Base-by-base conservation (phyloP, 2,113 vertebrate genomes). In the Felis chaus region DNA sequence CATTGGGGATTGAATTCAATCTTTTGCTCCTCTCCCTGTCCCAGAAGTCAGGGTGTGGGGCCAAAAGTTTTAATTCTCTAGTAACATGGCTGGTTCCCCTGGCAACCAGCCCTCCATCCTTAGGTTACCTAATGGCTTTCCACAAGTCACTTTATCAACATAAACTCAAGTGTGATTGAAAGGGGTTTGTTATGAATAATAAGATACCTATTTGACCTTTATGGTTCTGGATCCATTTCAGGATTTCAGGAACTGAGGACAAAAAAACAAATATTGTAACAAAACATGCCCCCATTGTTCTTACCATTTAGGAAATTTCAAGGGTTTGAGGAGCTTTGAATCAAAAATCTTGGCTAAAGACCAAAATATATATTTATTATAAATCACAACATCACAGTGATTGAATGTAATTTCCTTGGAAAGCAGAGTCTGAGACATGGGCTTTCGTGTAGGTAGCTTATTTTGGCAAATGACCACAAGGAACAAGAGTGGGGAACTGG, bases 341-440 rank as follows among this genome's bases (percentile, higher is more conserved):
- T 33, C 69, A 78, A 41, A 53, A 89, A 93, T 14, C 25, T 93
- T 89, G 90, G 55, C 45, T 74, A 36, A 74, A 92, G 31, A 82
- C 16, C 53, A 89, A 96, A 66, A 83, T 39, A 84, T 93, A 39
- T 84, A 61, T 93, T 66, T 76, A 78, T 83, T 89, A 73, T 83
- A 73, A 89, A 82, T 82, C 66, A 88, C 23, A 92, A 55, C 74
- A 88, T 68, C 12, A 7, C 25, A 78, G 41, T 71, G 13, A 93
- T 65, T 93, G 93, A 15, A 12, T 78, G 93, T 82, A 27, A 23
- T 18, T 69, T 93, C 11, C 45, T 61, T 25, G 7, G 61, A 65
- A 93, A 91, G 63, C 25, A 84, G 36, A 89, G 45, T n/a, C 88
- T 74, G 66, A 83, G 57, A 97, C 19, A 78, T 78, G n/a, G 10